These are phyloP conservation scores for Sebastes minor DNA, from an alignment of 2,797 vertebrate genomes.

Conservation along the genomic window DNA sequence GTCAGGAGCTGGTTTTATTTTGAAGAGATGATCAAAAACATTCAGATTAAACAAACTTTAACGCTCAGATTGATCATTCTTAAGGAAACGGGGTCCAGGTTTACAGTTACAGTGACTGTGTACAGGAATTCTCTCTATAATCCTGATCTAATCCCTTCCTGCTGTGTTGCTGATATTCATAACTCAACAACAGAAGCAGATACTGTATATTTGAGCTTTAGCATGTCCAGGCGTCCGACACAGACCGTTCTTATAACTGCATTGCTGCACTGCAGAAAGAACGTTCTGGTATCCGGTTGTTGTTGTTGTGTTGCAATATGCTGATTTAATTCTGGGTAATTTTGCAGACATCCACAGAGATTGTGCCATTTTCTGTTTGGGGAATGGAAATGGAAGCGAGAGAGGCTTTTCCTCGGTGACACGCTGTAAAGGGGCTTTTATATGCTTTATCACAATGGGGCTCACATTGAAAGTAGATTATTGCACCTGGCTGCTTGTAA, in stretches of 20 bases:
- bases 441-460: constrained; percentile 57
- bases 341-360: not conserved
- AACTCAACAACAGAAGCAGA: not conserved
- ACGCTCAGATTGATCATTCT: not conserved
- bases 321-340: not conserved
- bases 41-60: not conserved
- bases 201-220: not conserved
- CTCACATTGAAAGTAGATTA: constrained; percentile 63
- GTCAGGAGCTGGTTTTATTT: not conserved
- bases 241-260: not conserved
- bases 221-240: not conserved
- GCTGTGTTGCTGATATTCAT: not conserved
- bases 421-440: constrained; percentile 57
- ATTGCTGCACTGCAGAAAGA: not conserved
- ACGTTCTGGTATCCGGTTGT: not conserved
- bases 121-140: not conserved
- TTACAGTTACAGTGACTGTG: not conserved
- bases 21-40: not conserved
- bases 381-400: constrained; percentile 21
- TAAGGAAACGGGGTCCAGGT: not conserved
- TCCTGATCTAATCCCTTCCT: constrained; percentile 20
- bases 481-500: constrained; percentile 53
- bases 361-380: constrained; percentile 10
- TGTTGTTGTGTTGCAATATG: not conserved
- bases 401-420: constrained; percentile 34